Evolutionary conservation across 1,140 invertebrate genomes (phyloP).

Genomic region (Drosophila novamexicana): DNA sequence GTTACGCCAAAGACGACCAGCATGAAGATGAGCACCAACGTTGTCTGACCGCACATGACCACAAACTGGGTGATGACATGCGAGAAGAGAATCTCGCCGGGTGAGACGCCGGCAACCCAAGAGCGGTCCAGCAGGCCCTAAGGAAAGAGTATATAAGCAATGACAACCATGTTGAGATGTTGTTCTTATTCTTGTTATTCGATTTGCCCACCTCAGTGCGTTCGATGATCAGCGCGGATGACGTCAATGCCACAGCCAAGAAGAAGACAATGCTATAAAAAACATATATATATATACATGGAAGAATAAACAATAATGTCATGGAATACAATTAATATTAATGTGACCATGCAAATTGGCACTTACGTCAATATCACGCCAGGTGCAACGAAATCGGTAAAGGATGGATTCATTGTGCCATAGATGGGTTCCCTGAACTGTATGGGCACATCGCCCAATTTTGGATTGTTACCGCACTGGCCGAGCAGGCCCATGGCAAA

Average conservation of each 20-base stretch:
- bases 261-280: conserved; percentile 96
- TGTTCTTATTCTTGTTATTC: conserved; percentile 23
- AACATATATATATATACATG: no score
- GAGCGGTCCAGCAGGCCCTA: conserved; percentile 94
- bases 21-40: conserved; percentile 94
- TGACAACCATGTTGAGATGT: neutral
- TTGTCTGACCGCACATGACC: conserved; percentile 95
- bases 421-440: conserved; percentile 94
- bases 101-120: conserved; percentile 94
- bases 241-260: conserved; percentile 95
- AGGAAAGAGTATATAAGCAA: neutral
- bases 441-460: conserved; percentile 92
- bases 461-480: conserved; percentile 90
- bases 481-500: conserved; percentile 90
- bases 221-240: conserved; percentile 95
- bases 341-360: conserved; percentile 5
- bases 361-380: conserved; percentile 96
- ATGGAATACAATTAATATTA: conserved; percentile 5
- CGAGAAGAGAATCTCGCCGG: conserved; percentile 95
- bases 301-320: neutral
- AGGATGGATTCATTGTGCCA: conserved; percentile 93
- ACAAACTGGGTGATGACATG: conserved; percentile 97
- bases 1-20: conserved; percentile 95
- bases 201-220: conserved; percentile 87
- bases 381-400: conserved; percentile 97